Evolutionary conservation across 2,113 vertebrate species (phyloP).

Genomic region (Cyanoramphus novaezelandiae): DNA sequence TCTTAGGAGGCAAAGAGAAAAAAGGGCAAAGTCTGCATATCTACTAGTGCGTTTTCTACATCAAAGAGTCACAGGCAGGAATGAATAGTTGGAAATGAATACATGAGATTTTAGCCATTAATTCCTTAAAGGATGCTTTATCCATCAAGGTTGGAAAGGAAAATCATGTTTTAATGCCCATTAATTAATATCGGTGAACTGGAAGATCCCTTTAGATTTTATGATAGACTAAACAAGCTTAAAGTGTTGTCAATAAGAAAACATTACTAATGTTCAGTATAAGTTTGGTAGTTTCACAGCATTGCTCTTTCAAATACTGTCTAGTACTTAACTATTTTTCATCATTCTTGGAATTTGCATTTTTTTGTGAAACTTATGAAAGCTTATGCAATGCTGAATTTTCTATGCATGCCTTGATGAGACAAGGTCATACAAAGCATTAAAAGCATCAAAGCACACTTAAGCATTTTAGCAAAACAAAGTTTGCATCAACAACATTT

Average conservation of each 20-base stretch:
- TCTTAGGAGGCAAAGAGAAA: neutral
- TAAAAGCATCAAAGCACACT: neutral
- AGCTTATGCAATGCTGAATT: neutral
- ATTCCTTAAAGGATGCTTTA: neutral
- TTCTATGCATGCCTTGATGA: neutral
- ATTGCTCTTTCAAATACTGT: neutral
- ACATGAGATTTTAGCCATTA: neutral
- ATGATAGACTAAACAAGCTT: neutral
- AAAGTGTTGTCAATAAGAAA: neutral
- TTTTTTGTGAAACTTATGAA: neutral
- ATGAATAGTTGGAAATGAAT: neutral
- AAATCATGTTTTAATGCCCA: neutral
- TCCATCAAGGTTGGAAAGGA: neutral
- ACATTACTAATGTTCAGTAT: neutral
- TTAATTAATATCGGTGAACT: neutral
- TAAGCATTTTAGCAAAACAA: neutral
- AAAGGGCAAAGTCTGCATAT: neutral
- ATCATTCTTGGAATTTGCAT: neutral
- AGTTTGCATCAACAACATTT: neutral
- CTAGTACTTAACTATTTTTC: neutral
- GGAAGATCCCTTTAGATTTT: neutral
- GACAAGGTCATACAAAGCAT: neutral
- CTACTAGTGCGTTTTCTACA: rapidly evolving
- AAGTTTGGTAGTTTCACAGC: neutral
- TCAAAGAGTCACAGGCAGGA: neutral